These are phyloP conservation scores for Zonotrichia albicollis DNA, from an alignment of 2,797 vertebrate genomes.

Conservation along the genomic window DNA sequence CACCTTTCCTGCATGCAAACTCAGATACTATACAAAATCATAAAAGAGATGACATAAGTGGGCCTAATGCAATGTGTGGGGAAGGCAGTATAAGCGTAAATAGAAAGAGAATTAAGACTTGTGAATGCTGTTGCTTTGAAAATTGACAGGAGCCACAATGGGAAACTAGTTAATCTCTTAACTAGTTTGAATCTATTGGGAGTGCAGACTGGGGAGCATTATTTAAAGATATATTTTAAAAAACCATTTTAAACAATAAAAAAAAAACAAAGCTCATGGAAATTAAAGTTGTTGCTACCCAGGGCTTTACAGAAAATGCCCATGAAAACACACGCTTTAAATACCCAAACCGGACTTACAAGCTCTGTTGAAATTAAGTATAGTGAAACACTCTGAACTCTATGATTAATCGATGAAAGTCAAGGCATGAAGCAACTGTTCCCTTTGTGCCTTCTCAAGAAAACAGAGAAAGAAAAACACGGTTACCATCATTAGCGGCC, in stretches of 20 bases:
- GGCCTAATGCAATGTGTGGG: neutral
- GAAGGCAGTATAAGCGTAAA: neutral
- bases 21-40: neutral
- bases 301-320: neutral
- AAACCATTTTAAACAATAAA: neutral
- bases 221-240: neutral
- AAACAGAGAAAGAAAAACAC: neutral
- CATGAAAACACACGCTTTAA: neutral
- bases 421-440: neutral
- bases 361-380: slow-evolving; percentile 23
- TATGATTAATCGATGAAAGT: slow-evolving; percentile 10
- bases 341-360: neutral
- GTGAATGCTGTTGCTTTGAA: neutral
- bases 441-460: neutral
- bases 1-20: neutral
- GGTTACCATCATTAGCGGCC: neutral
- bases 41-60: neutral
- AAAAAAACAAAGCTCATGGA: neutral
- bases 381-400: neutral
- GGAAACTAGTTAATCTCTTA: neutral
- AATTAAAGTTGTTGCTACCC: neutral
- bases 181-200: neutral
- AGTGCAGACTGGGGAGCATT: neutral
- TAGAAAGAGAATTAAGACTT: neutral
- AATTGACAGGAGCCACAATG: neutral